Conservation (phyloP, 2,888 invertebrate genomes). For the Hydraecia micacea region DNA sequence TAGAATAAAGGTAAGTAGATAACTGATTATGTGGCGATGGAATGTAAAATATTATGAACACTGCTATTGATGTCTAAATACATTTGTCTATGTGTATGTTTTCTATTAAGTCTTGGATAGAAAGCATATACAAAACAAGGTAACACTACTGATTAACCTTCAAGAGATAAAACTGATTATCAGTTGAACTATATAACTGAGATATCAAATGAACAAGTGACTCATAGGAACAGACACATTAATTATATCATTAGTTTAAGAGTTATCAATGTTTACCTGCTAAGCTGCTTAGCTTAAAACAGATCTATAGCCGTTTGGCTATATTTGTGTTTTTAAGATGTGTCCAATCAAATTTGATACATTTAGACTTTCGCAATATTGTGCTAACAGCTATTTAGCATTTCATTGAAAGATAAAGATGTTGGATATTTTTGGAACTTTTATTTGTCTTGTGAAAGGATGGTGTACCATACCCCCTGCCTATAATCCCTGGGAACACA, state of each 20-base stretch:
- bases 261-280: slow-evolving; percentile 22
- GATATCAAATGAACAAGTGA: slow-evolving; percentile 21
- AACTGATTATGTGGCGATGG: no score
- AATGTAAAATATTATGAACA: no score
- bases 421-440: no score
- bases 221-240: slow-evolving; percentile 17
- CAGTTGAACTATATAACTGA: slow-evolving; percentile 34
- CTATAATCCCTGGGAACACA: background rate
- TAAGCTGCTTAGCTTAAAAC: no score
- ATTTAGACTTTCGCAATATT: slow-evolving; percentile 11
- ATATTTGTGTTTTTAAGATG: slow-evolving; percentile 11
- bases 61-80: background rate
- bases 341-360: background rate
- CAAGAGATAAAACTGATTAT: slow-evolving; percentile 1
- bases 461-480: background rate
- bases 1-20: no score
- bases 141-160: slow-evolving; percentile 25
- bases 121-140: background rate
- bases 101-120: background rate
- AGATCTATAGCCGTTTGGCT: no score
- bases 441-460: background rate
- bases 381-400: background rate
- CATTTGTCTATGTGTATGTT: background rate
- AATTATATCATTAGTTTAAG: slow-evolving; percentile 6
- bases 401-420: background rate